phyloP scores from a whole-genome alignment of 2,797 vertebrate genomes.

The Crenichthys baileyi region DNA sequence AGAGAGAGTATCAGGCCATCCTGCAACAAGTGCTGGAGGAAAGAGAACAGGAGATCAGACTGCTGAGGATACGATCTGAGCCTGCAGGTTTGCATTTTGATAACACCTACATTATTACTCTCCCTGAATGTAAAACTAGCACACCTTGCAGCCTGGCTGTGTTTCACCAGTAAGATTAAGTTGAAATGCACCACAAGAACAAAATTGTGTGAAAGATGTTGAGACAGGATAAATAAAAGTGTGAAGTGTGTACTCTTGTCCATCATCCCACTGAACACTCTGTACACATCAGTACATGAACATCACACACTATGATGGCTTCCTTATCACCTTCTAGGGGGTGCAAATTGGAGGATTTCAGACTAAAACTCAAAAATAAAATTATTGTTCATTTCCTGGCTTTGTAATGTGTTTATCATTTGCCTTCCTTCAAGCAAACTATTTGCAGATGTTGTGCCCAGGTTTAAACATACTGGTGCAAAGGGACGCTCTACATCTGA shows the following conservation, averaged over 20 bases:
- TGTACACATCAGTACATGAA: background rate
- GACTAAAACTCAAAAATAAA: no score
- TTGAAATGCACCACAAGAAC: background rate
- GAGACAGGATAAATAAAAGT: background rate
- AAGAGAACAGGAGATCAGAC: conserved; percentile 92
- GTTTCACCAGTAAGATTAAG: background rate
- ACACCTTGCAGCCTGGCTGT: background rate
- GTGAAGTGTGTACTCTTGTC: background rate
- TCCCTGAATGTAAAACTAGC: background rate
- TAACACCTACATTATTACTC: background rate
- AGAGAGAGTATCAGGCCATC: conserved; percentile 93
- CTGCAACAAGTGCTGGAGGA: conserved; percentile 94
- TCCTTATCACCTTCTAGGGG: background rate
- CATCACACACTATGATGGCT: background rate
- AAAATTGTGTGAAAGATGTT: background rate
- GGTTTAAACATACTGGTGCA: background rate
- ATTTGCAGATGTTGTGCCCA: background rate
- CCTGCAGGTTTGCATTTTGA: conserved; percentile 78
- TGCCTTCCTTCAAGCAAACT: background rate
- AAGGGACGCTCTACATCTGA: background rate
- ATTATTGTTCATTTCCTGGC: background rate
- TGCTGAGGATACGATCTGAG: conserved; percentile 87
- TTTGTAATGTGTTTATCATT: background rate
- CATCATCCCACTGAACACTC: background rate
- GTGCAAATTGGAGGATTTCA: background rate